Percentiles rank a stretch among this genome's conserved stretches.
phyloP scores from a whole-genome alignment of 2,113 vertebrate species.

The Mesoclemmys tuberculata region DNA sequence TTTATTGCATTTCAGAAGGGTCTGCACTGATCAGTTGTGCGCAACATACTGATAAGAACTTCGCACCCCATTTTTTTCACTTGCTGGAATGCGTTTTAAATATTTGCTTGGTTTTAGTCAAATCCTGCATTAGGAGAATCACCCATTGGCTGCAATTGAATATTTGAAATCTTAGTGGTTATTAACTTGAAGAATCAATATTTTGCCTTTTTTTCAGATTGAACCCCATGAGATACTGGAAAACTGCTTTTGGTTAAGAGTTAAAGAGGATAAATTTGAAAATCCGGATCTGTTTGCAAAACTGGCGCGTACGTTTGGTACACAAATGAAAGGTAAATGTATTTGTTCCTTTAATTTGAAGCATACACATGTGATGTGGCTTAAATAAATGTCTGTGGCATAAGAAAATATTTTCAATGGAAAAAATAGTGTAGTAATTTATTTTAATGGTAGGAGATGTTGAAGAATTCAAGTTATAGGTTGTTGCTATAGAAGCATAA shows the following conservation, averaged over 20 bases:
- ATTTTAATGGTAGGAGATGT: not conserved
- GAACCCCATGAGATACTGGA: constrained; percentile 95
- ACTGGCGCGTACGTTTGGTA: constrained; percentile 90
- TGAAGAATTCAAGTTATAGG: not conserved
- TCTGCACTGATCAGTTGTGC: no score
- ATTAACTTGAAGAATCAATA: not conserved
- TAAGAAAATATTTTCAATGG: not conserved
- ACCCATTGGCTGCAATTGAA: not conserved
- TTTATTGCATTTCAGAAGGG: no score
- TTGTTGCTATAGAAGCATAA: not conserved
- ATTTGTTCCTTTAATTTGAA: constrained; percentile 7
- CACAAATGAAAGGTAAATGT: constrained; percentile 92
- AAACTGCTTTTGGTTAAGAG: constrained; percentile 98
- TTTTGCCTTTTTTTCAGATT: constrained; percentile 87
- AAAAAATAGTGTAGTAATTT: not conserved
- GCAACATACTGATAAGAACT: no score
- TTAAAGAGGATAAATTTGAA: constrained; percentile 95
- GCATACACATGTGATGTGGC: not conserved
- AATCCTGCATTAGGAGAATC: not conserved
- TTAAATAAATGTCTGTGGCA: not conserved
- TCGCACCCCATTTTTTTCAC: not conserved
- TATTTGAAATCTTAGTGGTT: not conserved
- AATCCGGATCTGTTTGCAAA: constrained; percentile 92
- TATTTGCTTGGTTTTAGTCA: not conserved
- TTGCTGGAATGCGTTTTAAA: not conserved